Base-by-base conservation (phyloP, 2,113 vertebrate species). In the Sylvietta virens region DNA sequence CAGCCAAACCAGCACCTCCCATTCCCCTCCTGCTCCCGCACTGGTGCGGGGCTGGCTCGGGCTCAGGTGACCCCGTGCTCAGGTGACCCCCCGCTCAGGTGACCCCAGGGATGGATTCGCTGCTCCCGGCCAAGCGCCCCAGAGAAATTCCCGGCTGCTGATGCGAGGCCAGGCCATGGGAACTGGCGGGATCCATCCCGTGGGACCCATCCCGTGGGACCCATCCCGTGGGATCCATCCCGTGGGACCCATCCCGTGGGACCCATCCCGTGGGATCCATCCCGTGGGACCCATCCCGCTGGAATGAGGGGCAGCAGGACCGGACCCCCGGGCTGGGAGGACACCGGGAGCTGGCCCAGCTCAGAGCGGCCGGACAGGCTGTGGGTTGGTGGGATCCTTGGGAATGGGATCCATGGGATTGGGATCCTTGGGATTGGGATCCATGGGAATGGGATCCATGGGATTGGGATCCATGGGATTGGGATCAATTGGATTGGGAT, bases 131-230 rank as follows among this genome's bases (percentile, higher is more conserved):
- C 24, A 60, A 70, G 70, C 4, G 51, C 85, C 70, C 4, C 11
- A 28, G 71, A 89, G 91, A 40, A 86, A 72, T 95, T 94, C 86
- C 84, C 77, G n/a, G 58, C 4, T 51, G 76, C 62, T 96, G 93
- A 94, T 92, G 95, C 92, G 78, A 85, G 78, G 82, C 31, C 73
- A 69, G 76, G 30, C 83, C 87, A 9, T 51, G 82, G 92, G 79
- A 87, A 73, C 69, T 7, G 8, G 13, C 26, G 47, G 19, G 70
- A 40, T 88, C 94, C 95, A 95, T 94, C 91, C 96, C 3, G n/a
- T n/a, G n/a, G n/a, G n/a, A n/a, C n/a, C n/a, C n/a, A n/a, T n/a
- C n/a, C n/a, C n/a, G n/a, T n/a, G n/a, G n/a, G n/a, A n/a, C n/a
- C n/a, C n/a, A n/a, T n/a, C n/a, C n/a, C n/a, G n/a, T n/a, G n/a